These are phyloP conservation scores for Drosophila buzzatii DNA, from an alignment of 2,888 invertebrate species.

Conservation along the genomic window DNA sequence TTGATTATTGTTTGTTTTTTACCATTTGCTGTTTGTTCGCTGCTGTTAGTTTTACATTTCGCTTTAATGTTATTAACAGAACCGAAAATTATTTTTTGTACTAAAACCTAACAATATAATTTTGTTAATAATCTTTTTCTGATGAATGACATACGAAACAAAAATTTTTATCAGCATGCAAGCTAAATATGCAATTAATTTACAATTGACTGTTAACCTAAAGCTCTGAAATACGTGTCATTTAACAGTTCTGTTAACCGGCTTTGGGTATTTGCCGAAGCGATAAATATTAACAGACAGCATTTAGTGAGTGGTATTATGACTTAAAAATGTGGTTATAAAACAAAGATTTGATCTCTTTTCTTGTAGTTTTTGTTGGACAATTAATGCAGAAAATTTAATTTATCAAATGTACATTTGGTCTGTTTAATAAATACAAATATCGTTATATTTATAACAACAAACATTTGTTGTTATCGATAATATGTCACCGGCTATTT, in stretches of 20 bases:
- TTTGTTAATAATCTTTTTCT: not conserved
- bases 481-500: not conserved
- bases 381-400: not conserved
- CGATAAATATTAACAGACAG: not conserved
- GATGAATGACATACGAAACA: not conserved
- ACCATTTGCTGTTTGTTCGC: constrained; percentile 10
- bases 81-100: too few species aligned
- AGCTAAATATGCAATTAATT: not conserved
- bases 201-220: not conserved
- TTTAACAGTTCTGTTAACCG: constrained; percentile 8
- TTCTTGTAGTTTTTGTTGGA: too few species aligned
- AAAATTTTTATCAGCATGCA: not conserved
- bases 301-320: not conserved
- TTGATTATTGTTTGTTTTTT: constrained; percentile 28
- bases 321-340: not conserved
- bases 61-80: constrained; percentile 26
- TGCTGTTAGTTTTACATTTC: constrained; percentile 28
- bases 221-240: not conserved
- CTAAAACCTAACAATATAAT: not conserved
- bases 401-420: not conserved
- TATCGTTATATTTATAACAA: too few species aligned
- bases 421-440: not conserved
- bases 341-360: not conserved
- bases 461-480: not conserved
- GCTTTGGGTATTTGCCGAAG: not conserved